Base-by-base conservation (phyloP, 2,797 vertebrate species). In the Allochrocebus solatus region DNA sequence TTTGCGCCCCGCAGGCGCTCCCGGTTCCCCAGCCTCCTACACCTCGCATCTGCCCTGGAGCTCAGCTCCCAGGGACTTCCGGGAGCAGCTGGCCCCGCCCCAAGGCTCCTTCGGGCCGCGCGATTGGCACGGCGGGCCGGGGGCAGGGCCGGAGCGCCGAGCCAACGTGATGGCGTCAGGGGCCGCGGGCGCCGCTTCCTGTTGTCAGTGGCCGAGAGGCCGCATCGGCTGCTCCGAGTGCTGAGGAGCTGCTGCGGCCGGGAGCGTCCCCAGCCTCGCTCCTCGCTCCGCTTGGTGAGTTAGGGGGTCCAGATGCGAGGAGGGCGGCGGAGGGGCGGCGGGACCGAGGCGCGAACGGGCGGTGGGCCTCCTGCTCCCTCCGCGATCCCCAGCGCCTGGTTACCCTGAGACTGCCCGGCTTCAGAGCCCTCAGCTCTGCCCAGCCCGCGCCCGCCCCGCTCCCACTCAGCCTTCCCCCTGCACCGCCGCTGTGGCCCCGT, bases 251-350 rank as follows among this genome's bases (percentile, higher is more conserved):
- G 70, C 50, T 0, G 64, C 3, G 43, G 75, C 26, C 9, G 0
- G 33, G 55, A 89, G 61, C 22, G 8, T 5, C 39, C 41, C 7
- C 2, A 0, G 0, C n/a, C 76, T 36, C 8, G 46, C 59, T 80
- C 50, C 28, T 36, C 11, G 4, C 78, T 55, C 55, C 28, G 17
- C 84, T 50, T 39, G 97, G 98, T 98, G 97, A 97, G 97, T 97
- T 41, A 30, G 87, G 74, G 91, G 50, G 61, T 70, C 67, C 2
- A 4, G 17, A 76, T 53, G 22, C n/a, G n/a, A 57, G 83, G 55
- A 41, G 86, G 80, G 96, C 61, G 46, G 70, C 30, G 57, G 55
- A 78, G 43, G 81, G 67, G 85, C 43, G 72, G 57, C 21, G 39
- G 70, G 74, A 64, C 46, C 28, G 48, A 22, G 67, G 19, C 36